Conservation (phyloP, 2,113 vertebrate genomes). For the Epinephelus lanceolatus region DNA sequence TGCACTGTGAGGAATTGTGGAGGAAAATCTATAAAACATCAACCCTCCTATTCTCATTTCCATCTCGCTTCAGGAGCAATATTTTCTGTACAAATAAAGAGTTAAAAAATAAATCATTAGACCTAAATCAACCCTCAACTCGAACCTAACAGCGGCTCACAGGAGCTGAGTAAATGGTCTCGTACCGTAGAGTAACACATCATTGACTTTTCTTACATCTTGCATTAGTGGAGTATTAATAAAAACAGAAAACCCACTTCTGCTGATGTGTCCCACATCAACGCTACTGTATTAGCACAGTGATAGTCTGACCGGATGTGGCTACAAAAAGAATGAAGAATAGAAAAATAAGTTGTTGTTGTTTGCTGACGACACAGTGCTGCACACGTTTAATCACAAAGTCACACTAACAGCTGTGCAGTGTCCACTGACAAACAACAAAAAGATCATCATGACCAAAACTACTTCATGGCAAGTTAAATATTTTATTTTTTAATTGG, state of each 20-base stretch:
- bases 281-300: constrained; percentile 70
- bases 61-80: constrained; percentile 13
- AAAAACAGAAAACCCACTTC: constrained; percentile 29
- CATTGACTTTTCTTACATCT: constrained; percentile 19
- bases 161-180: constrained; percentile 37
- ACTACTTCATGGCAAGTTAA: constrained; percentile 12
- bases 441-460: constrained; percentile 4
- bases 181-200: not conserved
- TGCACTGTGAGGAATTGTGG: constrained; percentile 37
- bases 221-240: constrained; percentile 25
- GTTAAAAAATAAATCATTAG: constrained; percentile 8
- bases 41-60: not conserved
- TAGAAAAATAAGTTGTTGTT: constrained; percentile 48
- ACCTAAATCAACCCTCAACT: constrained; percentile 27
- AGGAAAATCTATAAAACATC: constrained; percentile 18
- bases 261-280: constrained; percentile 35
- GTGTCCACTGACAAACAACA: constrained; percentile 41
- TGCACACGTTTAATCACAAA: constrained; percentile 30
- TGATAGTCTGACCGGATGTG: constrained; percentile 68
- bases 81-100: constrained; percentile 27
- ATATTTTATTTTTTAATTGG: constrained; percentile 9
- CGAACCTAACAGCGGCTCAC: constrained; percentile 27
- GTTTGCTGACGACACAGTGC: constrained; percentile 41
- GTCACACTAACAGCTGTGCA: constrained; percentile 26
- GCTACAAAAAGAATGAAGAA: constrained; percentile 59